Conservation (phyloP, 2,797 vertebrate species). For the Trachops cirrhosus region DNA sequence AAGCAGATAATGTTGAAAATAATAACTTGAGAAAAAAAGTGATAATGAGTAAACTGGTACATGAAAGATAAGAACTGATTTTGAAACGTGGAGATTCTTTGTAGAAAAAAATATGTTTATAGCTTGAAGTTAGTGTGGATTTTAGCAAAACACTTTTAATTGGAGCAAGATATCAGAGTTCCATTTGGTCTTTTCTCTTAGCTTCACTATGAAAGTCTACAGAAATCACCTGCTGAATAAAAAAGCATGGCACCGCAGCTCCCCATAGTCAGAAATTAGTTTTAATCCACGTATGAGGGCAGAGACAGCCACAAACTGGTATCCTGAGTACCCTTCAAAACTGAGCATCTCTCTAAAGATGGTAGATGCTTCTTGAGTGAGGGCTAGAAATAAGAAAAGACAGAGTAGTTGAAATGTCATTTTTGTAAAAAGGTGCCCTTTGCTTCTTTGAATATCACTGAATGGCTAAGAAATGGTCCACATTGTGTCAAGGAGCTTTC, state of each 20-base stretch:
- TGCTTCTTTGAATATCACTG: conserved; percentile 38
- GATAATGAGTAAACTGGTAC: not conserved
- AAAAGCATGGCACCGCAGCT: not conserved
- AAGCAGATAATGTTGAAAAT: not conserved
- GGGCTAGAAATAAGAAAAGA: conserved; percentile 34
- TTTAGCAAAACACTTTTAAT: not conserved
- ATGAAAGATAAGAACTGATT: not conserved
- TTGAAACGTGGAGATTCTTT: not conserved
- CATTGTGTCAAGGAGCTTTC: not conserved
- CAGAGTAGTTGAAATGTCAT: not conserved
- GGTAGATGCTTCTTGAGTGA: not conserved
- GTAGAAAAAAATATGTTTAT: not conserved
- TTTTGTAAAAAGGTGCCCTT: conserved; percentile 48
- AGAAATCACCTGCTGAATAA: not conserved
- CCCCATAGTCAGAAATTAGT: not conserved
- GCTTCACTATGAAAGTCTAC: not conserved
- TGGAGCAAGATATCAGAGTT: not conserved
- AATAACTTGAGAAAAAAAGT: not conserved
- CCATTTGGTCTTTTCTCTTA: not conserved
- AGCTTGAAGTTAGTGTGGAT: not conserved
- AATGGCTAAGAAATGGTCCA: conserved; percentile 29
- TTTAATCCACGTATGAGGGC: not conserved
- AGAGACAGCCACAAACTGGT: not conserved
- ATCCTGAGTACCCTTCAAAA: not conserved
- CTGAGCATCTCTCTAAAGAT: not conserved